phyloP scores from a whole-genome alignment of 1,140 invertebrate species.

The Bombyx mandarina region DNA sequence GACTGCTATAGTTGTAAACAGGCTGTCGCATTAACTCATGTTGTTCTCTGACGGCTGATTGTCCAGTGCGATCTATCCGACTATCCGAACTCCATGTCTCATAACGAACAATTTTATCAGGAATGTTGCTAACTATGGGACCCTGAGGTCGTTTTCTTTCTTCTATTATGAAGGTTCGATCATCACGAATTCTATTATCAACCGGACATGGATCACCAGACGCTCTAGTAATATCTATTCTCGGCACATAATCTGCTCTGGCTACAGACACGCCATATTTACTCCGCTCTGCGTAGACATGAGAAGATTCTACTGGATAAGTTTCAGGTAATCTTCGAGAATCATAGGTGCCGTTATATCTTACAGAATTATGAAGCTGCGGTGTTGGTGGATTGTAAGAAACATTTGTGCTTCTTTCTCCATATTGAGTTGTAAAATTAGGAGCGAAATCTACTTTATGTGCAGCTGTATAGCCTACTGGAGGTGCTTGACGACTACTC shows the following conservation, averaged over 20 bases:
- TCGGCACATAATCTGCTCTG: constrained; percentile 56
- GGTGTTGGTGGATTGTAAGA: constrained; percentile 24
- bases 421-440: constrained; percentile 72
- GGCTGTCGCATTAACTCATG: constrained; percentile 54
- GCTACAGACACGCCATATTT: constrained; percentile 38
- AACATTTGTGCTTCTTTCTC: constrained; percentile 38
- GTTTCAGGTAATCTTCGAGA: constrained; percentile 25
- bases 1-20: constrained; percentile 57
- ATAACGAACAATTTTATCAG: constrained; percentile 62
- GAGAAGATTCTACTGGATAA: constrained; percentile 47
- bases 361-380: constrained; percentile 22
- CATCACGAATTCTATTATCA: constrained; percentile 51
- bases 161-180: constrained; percentile 50
- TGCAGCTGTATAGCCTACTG: constrained; percentile 55
- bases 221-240: constrained; percentile 64
- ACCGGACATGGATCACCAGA: constrained; percentile 38
- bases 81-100: constrained; percentile 62
- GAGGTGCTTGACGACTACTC: constrained; percentile 24
- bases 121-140: constrained; percentile 60
- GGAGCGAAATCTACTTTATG: constrained; percentile 81
- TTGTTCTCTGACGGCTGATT: constrained; percentile 45
- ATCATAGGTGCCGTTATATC: constrained; percentile 49
- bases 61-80: constrained; percentile 52
- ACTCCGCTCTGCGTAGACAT: constrained; percentile 36
- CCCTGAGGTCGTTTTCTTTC: constrained; percentile 56